Evolutionary conservation across 2,888 invertebrate species (phyloP).

Genomic region (Synanthedon tipuliformis): DNA sequence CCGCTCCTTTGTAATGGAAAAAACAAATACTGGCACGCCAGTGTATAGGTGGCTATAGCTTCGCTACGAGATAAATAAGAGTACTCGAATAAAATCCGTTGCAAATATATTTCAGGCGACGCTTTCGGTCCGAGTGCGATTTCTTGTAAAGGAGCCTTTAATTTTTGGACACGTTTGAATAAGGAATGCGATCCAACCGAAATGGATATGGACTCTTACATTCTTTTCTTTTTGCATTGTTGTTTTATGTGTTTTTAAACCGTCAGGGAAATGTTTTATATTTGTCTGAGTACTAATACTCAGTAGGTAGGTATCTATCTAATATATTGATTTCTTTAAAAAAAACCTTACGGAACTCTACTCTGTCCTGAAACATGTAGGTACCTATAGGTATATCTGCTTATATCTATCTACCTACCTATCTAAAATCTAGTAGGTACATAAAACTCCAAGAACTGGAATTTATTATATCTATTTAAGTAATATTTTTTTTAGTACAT

Average conservation of each 20-base stretch:
- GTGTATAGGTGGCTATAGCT: conserved; percentile 23
- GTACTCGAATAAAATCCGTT: conserved; percentile 39
- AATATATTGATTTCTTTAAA: too few species aligned
- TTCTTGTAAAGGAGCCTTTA: conserved; percentile 58
- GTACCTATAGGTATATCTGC: too few species aligned
- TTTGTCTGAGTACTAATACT: too few species aligned
- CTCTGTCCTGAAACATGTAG: too few species aligned
- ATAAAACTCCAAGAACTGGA: too few species aligned
- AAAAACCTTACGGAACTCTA: too few species aligned
- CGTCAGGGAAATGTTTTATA: neutral
- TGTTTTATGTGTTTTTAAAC: neutral
- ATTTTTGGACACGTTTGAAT: conserved; percentile 61
- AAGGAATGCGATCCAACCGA: conserved; percentile 41
- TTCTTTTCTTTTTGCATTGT: neutral
- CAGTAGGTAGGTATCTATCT: too few species aligned
- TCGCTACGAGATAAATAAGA: conserved; percentile 42
- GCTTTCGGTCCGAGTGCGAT: conserved; percentile 52
- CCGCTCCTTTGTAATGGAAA: conserved; percentile 61
- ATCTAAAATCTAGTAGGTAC: too few species aligned
- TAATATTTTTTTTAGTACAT: too few species aligned
- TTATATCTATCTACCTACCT: too few species aligned
- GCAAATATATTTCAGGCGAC: conserved; percentile 54
- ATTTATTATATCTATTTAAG: too few species aligned
- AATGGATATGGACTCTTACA: neutral
- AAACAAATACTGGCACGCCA: conserved; percentile 46